Conservation (phyloP, 2,888 invertebrate genomes). For the Pyrgus malvae region DNA sequence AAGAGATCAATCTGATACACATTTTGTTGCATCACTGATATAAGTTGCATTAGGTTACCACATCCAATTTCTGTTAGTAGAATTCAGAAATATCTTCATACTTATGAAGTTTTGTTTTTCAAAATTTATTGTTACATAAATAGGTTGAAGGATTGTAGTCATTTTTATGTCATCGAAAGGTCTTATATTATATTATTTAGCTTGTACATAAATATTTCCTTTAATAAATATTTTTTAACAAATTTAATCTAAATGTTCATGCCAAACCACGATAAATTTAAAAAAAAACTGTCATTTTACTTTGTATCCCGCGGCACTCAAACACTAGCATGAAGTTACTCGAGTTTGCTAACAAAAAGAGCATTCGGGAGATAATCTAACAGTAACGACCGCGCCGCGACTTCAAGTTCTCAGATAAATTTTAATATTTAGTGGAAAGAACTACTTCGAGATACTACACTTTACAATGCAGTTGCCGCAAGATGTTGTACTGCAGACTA, state of each 20-base stretch:
- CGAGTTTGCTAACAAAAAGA: slow-evolving; percentile 17
- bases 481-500: slow-evolving; percentile 9
- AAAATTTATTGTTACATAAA: too few relatives aligned
- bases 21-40: neutral
- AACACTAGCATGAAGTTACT: slow-evolving; percentile 7
- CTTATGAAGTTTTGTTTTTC: too few relatives aligned
- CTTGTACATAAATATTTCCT: neutral
- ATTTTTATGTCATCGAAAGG: too few relatives aligned
- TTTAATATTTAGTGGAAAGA: slow-evolving; percentile 26
- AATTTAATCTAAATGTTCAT: neutral
- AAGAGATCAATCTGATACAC: neutral
- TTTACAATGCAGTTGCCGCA: slow-evolving; percentile 13
- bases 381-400: slow-evolving; percentile 9
- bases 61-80: neutral
- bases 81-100: too few relatives aligned
- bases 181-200: too few relatives aligned
- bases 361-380: slow-evolving; percentile 14
- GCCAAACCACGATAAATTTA: neutral
- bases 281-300: slow-evolving; percentile 4
- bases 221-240: neutral
- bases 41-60: neutral
- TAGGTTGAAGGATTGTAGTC: too few relatives aligned
- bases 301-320: slow-evolving; percentile 4
- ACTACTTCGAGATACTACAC: slow-evolving; percentile 8
- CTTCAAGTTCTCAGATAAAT: slow-evolving; percentile 21